Evolutionary conservation across 2,888 invertebrate species (phyloP), one percentile per base, ranked within the genome.

Genomic region (Sphaerophoria rueppellii): DNA sequence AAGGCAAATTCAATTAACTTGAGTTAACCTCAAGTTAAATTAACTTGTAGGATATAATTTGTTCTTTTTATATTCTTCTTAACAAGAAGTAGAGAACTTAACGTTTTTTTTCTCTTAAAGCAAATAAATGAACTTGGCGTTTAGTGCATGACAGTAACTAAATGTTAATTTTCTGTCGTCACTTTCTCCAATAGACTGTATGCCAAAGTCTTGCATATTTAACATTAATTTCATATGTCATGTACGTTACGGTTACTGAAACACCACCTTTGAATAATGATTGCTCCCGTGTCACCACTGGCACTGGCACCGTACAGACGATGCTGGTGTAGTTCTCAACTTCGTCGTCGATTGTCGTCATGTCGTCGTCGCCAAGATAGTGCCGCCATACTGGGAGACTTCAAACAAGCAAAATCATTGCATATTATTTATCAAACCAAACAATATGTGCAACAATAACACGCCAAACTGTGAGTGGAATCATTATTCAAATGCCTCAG

Each of bases 401-500:
- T 9, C 9, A 5, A 40, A 12, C 43, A 24, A 12, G 32, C n/a
- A 3, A 11, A 67, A 34, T 34, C 40, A n/a, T 16, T 71, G 65
- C 65, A 58, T 50, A 63, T 71, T 35, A 57, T 32, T 32, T 24
- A 54, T 32, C 24, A 5, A 24, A 9, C 6, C 16, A 24, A 6
- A 54, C 40, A 46, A 4, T 16, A 16, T 52, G 40, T 67, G 60
- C 60, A 50, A 61, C 50, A 50, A 35, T 37, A 40, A 57, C 48
- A 74, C 75, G 50, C 57, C 72, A 72, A 78, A 78, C 58, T 46
- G 35, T 5, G 2, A 46, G 40, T 55, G 58, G 65, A 65, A 67
- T 78, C 78, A 78, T 67, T 72, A 78, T 67, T 78, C 65, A 78
- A 78, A 72, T 72, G 58, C 78, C 60, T 77, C n/a, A 48, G 77